These are phyloP conservation scores for Pedetes capensis DNA, from an alignment of 2,113 vertebrate species.

Conservation along the genomic window DNA sequence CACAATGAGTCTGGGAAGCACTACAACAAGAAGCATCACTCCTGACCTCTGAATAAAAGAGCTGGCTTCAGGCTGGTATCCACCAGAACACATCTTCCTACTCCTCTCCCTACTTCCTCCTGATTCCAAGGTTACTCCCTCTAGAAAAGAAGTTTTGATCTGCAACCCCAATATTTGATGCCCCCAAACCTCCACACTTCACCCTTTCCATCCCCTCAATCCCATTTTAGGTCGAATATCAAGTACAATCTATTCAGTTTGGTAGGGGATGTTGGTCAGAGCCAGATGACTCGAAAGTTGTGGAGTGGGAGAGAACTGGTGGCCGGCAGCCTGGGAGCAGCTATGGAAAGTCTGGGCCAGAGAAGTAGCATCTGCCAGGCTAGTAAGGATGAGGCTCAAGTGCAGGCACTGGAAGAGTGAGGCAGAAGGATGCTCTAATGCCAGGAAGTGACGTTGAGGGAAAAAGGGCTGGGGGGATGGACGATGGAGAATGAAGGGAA, in stretches of 20 bases:
- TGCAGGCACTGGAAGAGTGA: constrained; percentile 37
- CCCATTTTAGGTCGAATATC: neutral
- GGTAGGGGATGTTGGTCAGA: neutral
- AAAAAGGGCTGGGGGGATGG: constrained; percentile 54
- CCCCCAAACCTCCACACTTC: neutral
- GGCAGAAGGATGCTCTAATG: constrained; percentile 70
- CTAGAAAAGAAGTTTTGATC: constrained; percentile 13
- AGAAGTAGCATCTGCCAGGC: constrained; percentile 16
- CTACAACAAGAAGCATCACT: neutral
- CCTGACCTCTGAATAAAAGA: constrained; percentile 8
- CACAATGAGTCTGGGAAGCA: neutral
- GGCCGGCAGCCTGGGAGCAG: neutral
- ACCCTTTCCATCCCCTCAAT: neutral
- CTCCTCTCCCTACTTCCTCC: neutral
- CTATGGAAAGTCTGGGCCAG: neutral
- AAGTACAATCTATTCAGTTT: neutral
- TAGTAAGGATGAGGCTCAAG: constrained; percentile 12
- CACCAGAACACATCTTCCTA: neutral
- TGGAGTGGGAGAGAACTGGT: neutral
- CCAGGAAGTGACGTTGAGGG: constrained; percentile 75
- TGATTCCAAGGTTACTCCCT: neutral
- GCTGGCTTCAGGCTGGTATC: constrained; percentile 8
- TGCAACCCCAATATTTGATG: constrained; percentile 6
- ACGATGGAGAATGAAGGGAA: constrained; percentile 46
- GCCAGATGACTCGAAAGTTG: neutral